Base-by-base conservation (phyloP, 2,888 invertebrate species). In the Octonoba sinensis region DNA sequence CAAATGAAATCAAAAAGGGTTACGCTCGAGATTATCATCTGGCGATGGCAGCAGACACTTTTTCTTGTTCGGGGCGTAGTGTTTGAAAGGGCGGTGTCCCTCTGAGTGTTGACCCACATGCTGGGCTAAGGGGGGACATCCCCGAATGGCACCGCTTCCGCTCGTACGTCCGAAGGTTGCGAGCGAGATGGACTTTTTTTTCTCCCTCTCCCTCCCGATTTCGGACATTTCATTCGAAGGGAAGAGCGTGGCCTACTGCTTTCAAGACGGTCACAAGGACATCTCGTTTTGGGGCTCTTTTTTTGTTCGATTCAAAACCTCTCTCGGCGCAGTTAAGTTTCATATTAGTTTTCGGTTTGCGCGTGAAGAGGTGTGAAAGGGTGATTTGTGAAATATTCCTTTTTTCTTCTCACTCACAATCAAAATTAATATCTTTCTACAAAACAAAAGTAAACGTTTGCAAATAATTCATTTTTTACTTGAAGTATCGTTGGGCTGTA, bases 81-180 rank as follows among this genome's bases (percentile, higher is more conserved):
- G 60, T 44, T 24, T 36, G 16, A 6, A n/a, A 64, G 78, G 79
- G 79, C 79, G 73, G 79, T 79, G 79, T 69, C 79, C 73, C 66
- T 73, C 66, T 67, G 73, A 79, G 47, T 79, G 59, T 79, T 79
- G 79, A 79, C 79, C 79, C 67, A 79, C 62, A 79, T 79, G 73
- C 60, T 57, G 59, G 16, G 49, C 36, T 15, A 20, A 51, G 11
- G 62, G 60, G 73, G 79, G 79, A 79, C 72, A 60, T 79, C 79
- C 47, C 73, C 51, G 22, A 67, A 72, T 78, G 72, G 78, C 78
- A 78, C 78, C 65, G 71, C 78, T 71, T 65, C 71, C 64, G 71
- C 72, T 46, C 46, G 51, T 56, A 46, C 56, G 74, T 67, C 49
- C 71, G 78, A 72, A 78, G 70, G 78, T 78, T 72, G 71, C 22